Conservation (phyloP, 1,140 invertebrate species). For the Sipha flava region DNA sequence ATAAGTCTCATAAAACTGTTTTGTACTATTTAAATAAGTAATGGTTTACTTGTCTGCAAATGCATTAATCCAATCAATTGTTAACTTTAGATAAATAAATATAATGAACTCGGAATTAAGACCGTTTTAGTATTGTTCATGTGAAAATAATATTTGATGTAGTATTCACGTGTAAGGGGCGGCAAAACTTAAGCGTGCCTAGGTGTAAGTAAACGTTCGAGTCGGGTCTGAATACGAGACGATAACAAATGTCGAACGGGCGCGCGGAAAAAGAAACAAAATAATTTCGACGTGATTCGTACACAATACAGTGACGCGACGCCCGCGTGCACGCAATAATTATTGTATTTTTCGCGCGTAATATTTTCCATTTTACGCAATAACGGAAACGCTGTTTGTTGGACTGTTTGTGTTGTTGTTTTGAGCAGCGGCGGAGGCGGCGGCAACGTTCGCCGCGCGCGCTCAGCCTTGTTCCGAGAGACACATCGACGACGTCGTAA, state of each 20-base stretch:
- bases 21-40: too few relatives aligned
- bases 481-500: background rate
- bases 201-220: too few relatives aligned
- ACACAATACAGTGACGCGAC: background rate
- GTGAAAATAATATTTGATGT: too few relatives aligned
- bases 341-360: constrained; percentile 5
- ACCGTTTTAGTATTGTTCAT: too few relatives aligned
- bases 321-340: background rate
- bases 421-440: background rate
- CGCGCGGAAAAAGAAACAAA: background rate
- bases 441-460: background rate
- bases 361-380: constrained; percentile 29
- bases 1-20: too few relatives aligned
- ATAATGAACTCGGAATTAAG: too few relatives aligned
- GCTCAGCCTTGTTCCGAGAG: background rate
- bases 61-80: too few relatives aligned
- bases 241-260: background rate
- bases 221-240: too few relatives aligned
- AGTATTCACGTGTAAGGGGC: too few relatives aligned
- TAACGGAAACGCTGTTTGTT: background rate
- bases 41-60: too few relatives aligned
- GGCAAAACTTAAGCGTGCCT: too few relatives aligned
- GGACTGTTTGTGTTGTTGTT: background rate
- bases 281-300: background rate
- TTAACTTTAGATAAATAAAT: too few relatives aligned